These are phyloP conservation scores for Leptarthrus brevirostris DNA, from an alignment of 2,888 invertebrate species.

Conservation along the genomic window DNA sequence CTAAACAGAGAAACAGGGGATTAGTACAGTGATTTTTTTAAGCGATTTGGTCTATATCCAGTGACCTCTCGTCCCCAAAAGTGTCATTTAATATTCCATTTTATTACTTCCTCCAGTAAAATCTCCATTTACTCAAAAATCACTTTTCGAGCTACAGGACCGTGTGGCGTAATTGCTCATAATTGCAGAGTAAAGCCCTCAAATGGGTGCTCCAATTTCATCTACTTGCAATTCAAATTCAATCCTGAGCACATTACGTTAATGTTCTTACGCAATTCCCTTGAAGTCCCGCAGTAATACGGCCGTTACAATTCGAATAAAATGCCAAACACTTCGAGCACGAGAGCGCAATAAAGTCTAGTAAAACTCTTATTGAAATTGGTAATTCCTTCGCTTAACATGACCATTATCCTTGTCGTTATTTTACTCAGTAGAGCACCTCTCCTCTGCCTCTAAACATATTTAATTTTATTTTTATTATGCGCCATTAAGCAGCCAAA, in stretches of 20 bases:
- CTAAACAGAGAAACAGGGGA: too few relatives aligned
- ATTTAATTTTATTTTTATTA: conserved; percentile 9
- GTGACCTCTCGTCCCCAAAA: too few relatives aligned
- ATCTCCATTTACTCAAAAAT: too few relatives aligned
- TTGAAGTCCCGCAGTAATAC: neutral
- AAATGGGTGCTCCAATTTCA: neutral
- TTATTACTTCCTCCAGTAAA: too few relatives aligned
- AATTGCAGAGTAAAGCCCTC: too few relatives aligned
- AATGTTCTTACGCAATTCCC: neutral
- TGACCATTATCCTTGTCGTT: neutral
- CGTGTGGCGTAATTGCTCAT: too few relatives aligned
- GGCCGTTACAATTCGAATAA: neutral
- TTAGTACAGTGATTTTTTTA: too few relatives aligned
- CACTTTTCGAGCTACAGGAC: too few relatives aligned
- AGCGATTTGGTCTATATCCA: too few relatives aligned
- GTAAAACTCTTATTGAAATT: conserved; percentile 10
- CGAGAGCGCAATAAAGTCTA: neutral
- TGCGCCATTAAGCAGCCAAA: conserved; percentile 8
- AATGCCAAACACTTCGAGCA: neutral
- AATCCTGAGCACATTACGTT: neutral
- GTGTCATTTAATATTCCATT: too few relatives aligned
- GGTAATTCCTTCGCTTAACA: neutral
- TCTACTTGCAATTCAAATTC: neutral
- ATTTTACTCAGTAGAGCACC: neutral
- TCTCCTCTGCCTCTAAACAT: neutral